Evolutionary conservation across 2,797 vertebrate genomes (phyloP), one percentile per base, ranked within the genome.

Genomic region (Avahi laniger): DNA sequence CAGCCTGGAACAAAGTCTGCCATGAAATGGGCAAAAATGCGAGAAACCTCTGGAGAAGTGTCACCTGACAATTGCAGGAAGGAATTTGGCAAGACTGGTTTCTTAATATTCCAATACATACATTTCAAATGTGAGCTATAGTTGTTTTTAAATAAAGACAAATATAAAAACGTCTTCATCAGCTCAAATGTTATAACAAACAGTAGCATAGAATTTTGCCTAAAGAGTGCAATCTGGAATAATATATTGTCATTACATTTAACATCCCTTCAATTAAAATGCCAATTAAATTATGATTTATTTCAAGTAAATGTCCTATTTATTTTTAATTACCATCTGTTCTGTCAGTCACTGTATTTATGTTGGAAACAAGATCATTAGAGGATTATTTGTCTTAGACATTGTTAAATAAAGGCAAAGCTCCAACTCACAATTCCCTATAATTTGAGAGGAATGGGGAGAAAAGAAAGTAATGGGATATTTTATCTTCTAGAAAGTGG

Each of bases 201-300:
- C 14, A 67, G 48, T 7, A 46, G 38, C 14, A 3, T 41, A 69
- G 93, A 69, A 33, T 94, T 86, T 57, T 67, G 57, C 78, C 86
- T 28, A 13, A 80, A 78, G 79, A 94, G 61, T 86, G 61, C 57
- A 59, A 65, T 86, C 89, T 97, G 79, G 75, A 50, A 88, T 83
- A 95, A 73, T 91, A 57, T 80, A 59, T 93, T 95, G 81, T 85
- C 96, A 76, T 76, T 90, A 13, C 87, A 67, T 94, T 97, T 88
- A 98, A 95, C 80, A 63, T 80, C 81, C 46, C 95, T 96, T 98
- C 96, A 96, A 78, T 97, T 96, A 96, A 95, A 94, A 95, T 96
- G 90, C 72, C 95, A 98, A 96, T 98, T 97, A 97, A 94, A 97
- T 75, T 46, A 85, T 73, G 89, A 97, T 96, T 96, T 96, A 83